These are phyloP conservation scores for Halocaridina rubra DNA, from an alignment of 2,888 invertebrate genomes.

Conservation along the genomic window DNA sequence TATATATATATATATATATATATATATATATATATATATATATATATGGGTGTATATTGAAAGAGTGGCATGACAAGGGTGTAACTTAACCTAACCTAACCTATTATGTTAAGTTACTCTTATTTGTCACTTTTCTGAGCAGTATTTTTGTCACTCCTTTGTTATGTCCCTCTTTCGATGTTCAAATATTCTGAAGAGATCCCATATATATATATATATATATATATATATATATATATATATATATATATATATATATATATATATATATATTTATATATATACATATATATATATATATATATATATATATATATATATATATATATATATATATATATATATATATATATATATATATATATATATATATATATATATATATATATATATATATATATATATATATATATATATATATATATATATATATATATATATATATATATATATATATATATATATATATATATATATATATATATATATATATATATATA, in stretches of 20 bases:
- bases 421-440: neutral
- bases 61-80: no score
- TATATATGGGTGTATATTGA: neutral
- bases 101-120: no score
- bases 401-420: neutral
- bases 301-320: neutral
- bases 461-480: neutral
- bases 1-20: neutral
- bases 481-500: neutral
- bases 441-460: neutral
- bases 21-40: neutral
- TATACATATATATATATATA: neutral
- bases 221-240: neutral
- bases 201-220: neutral
- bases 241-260: neutral
- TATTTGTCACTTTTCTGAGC: no score
- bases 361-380: conserved; percentile 4
- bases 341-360: neutral
- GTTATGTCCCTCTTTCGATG: no score
- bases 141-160: no score
- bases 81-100: no score
- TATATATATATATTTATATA: neutral
- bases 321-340: neutral
- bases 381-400: conserved; percentile 2
- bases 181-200: no score